Evolutionary conservation across 1,140 invertebrate species (phyloP).

Genomic region (Caenorhabditis tropicalis): DNA sequence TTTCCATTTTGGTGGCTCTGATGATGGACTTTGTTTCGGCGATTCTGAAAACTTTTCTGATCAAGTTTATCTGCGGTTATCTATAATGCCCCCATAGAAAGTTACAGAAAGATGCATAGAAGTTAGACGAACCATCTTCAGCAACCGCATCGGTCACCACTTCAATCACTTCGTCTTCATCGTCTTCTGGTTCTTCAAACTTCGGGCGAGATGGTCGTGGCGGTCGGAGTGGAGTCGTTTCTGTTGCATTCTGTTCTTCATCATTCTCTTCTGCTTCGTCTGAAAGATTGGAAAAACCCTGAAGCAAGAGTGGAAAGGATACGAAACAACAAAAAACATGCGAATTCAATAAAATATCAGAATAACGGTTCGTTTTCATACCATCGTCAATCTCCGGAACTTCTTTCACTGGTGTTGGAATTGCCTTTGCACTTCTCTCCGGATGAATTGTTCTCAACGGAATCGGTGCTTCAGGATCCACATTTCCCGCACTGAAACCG

Average conservation of each 20-base stretch:
- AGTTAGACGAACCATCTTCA: background rate
- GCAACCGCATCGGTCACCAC: background rate
- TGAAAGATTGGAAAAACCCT: background rate
- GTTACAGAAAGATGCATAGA: background rate
- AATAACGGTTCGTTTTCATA: too few species aligned
- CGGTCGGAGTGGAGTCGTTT: background rate
- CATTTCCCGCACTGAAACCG: background rate
- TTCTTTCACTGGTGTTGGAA: background rate
- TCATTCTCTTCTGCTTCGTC: background rate
- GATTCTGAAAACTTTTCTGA: background rate
- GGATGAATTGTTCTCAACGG: background rate
- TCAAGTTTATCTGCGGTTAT: background rate
- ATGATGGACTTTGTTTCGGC: background rate
- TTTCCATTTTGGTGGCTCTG: constrained; percentile 10
- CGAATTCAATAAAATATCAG: too few species aligned
- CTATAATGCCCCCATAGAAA: background rate
- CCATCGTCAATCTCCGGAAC: background rate
- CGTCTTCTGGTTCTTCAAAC: constrained; percentile 10
- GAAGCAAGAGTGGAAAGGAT: background rate
- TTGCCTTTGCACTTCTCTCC: background rate
- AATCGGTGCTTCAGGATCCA: background rate
- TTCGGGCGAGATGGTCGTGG: background rate
- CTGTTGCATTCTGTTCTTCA: background rate
- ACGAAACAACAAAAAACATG: background rate
- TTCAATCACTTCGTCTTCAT: constrained; percentile 3